Evolutionary conservation across 2,797 vertebrate genomes (phyloP).

Genomic region (Siniperca undulata): DNA sequence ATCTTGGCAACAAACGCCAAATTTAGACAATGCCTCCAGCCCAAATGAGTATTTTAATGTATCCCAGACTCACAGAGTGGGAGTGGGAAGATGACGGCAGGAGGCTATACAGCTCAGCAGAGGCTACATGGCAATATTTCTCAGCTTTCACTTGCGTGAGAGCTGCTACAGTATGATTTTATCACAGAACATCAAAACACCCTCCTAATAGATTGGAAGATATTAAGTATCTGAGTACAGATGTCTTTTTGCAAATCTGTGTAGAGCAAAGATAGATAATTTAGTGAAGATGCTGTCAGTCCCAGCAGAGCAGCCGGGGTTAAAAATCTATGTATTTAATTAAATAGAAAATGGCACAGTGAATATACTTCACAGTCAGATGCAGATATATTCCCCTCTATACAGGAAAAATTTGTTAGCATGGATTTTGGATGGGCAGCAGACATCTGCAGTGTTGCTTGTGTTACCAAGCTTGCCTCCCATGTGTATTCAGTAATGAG

Average conservation of each 20-base stretch:
- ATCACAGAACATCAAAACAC: conserved; percentile 59
- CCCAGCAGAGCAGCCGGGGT: conserved; percentile 24
- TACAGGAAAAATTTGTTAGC: conserved; percentile 20
- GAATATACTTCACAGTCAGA: conserved; percentile 6
- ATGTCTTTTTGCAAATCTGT: conserved; percentile 37
- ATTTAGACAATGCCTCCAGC: conserved; percentile 56
- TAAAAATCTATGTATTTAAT: conserved; percentile 45
- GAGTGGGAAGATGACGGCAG: conserved; percentile 45
- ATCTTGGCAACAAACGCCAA: conserved; percentile 39
- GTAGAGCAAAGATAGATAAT: conserved; percentile 36
- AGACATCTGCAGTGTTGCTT: not conserved
- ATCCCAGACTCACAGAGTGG: conserved; percentile 44
- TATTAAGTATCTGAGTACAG: conserved; percentile 43
- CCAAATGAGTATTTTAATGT: conserved; percentile 57
- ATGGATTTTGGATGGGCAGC: conserved; percentile 19
- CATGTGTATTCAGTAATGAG: conserved; percentile 17
- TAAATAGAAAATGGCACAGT: conserved; percentile 33
- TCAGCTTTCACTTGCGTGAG: conserved; percentile 35
- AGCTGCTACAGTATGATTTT: conserved; percentile 44
- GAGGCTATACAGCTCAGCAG: conserved; percentile 37
- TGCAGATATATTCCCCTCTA: conserved; percentile 8
- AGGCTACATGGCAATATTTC: conserved; percentile 23
- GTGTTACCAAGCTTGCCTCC: conserved; percentile 3
- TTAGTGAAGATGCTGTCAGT: conserved; percentile 15
- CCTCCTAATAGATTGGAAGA: conserved; percentile 48